Conservation (phyloP, 2,888 invertebrate species). For the Diloba caeruleocephala region DNA sequence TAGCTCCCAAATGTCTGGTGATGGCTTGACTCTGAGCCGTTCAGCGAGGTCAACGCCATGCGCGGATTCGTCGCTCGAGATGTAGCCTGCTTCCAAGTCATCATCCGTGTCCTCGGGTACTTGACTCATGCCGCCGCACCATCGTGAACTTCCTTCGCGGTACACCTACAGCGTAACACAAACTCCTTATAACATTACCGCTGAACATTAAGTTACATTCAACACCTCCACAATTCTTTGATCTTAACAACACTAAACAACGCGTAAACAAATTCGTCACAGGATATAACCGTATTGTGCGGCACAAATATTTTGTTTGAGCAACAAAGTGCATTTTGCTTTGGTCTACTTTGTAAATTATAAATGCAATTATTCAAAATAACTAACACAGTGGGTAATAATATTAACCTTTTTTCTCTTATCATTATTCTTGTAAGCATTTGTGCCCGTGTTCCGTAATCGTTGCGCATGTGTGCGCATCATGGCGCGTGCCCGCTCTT, state of each 20-base stretch:
- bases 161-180: conserved; percentile 63
- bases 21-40: conserved; percentile 78
- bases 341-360: conserved; percentile 9
- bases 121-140: conserved; percentile 80
- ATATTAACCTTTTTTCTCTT: conserved; percentile 65
- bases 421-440: conserved; percentile 66
- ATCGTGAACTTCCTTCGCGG: conserved; percentile 77
- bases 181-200: conserved; percentile 9
- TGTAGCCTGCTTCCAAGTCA: conserved; percentile 80
- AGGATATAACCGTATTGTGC: conserved; percentile 35
- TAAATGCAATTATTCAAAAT: conserved; percentile 4
- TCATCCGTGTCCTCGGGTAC: conserved; percentile 80
- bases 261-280: conserved; percentile 37
- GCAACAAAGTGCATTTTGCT: conserved; percentile 13
- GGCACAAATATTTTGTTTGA: conserved; percentile 14
- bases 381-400: conserved; percentile 7
- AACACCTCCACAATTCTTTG: conserved; percentile 21
- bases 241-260: conserved; percentile 26
- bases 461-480: conserved; percentile 67
- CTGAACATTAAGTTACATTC: conserved; percentile 14
- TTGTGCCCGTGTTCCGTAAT: conserved; percentile 51
- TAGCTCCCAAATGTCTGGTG: conserved; percentile 84
- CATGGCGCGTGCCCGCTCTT: conserved; percentile 67
- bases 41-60: conserved; percentile 84
- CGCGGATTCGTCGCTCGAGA: conserved; percentile 88